These are phyloP conservation scores for Rhinoptilus africanus DNA, from an alignment of 2,113 vertebrate species.

Conservation along the genomic window DNA sequence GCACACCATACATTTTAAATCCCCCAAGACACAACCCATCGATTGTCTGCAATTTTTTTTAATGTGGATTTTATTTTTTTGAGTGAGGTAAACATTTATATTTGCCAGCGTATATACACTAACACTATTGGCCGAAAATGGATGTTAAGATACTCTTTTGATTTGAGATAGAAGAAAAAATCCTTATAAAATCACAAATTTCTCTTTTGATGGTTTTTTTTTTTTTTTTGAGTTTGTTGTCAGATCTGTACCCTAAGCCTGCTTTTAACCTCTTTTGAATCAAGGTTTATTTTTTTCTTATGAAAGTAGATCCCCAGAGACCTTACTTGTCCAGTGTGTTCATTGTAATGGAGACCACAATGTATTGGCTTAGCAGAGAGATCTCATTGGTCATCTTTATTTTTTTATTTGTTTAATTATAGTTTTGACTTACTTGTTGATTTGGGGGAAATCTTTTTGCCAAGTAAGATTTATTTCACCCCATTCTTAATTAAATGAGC, in stretches of 20 bases:
- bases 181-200: neutral
- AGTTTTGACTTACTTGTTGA: neutral
- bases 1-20: neutral
- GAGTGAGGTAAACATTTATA: neutral
- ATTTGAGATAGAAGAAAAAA: neutral
- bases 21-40: neutral
- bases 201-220: neutral
- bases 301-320: neutral
- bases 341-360: neutral
- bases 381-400: neutral
- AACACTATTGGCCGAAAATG: neutral
- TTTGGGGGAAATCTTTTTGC: neutral
- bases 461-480: neutral
- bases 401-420: neutral
- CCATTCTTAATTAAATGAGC: neutral
- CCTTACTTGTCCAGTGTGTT: neutral
- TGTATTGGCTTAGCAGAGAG: neutral
- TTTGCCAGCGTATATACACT: neutral
- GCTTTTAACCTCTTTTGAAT: neutral
- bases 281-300: neutral
- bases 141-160: neutral
- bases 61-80: neutral
- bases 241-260: neutral
- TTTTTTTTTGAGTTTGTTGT: neutral
- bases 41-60: neutral